A percentile compares a stretch with the other conserved stretches of the same genome.
These are phyloP conservation scores for Nemopilema nomurai DNA, from an alignment of 30 jellyfish, hydroid and myxozoan species.

Conservation along the genomic window DNA sequence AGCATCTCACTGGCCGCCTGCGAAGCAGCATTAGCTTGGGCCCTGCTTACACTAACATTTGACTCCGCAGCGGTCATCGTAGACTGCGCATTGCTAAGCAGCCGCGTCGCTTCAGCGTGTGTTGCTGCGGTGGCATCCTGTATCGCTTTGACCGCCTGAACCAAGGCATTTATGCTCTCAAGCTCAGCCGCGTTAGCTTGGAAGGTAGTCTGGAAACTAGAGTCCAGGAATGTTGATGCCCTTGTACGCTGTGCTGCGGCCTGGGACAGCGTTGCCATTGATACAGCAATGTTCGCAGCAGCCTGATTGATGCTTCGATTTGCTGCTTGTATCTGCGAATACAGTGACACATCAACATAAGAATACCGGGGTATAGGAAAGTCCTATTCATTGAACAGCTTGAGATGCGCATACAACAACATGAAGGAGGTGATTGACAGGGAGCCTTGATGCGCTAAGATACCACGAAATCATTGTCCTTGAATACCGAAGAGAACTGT, in stretches of 20 bases:
- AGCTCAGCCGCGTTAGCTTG: slow-evolving; percentile 84
- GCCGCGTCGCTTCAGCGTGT: slow-evolving; percentile 60
- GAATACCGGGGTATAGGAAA: too few species aligned
- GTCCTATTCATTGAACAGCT: too few species aligned
- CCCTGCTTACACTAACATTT: slow-evolving; percentile 41
- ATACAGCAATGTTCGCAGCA: slow-evolving; percentile 69
- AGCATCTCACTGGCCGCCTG: slow-evolving; percentile 86
- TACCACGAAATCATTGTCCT: too few species aligned
- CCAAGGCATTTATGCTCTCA: slow-evolving; percentile 65
- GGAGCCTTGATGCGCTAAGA: too few species aligned
- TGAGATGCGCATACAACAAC: too few species aligned
- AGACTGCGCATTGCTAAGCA: slow-evolving; percentile 74
- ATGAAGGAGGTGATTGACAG: too few species aligned
- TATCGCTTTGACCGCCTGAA: slow-evolving; percentile 42
- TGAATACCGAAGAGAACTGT: too few species aligned
- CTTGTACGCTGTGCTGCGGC: slow-evolving; percentile 82
- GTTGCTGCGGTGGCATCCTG: slow-evolving; percentile 62
- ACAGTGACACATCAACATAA: not conserved
- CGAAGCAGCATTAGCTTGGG: slow-evolving; percentile 71
- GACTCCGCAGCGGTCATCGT: slow-evolving; percentile 76
- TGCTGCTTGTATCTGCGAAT: slow-evolving; percentile 74
- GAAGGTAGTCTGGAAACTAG: slow-evolving; percentile 66
- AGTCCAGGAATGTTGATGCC: slow-evolving; percentile 61
- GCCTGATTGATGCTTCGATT: slow-evolving; percentile 82
- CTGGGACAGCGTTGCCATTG: slow-evolving; percentile 65